A percentile compares a stretch with the other conserved stretches of the same genome.
Conservation (phyloP, 2,797 vertebrate genomes). For the Cercopithecus petaurista region DNA sequence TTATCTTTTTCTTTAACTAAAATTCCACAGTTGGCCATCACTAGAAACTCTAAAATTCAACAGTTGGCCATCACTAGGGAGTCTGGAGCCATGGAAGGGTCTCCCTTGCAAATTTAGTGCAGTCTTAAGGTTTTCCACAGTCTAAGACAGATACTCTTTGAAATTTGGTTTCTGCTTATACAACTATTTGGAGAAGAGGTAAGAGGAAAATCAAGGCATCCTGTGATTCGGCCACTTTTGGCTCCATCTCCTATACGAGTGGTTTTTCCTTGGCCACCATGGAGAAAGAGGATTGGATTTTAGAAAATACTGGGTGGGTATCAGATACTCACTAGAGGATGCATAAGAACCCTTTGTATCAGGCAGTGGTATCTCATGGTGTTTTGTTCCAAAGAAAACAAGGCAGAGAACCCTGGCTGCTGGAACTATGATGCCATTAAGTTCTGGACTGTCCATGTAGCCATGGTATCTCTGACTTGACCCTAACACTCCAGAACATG, state of each 20-base stretch:
- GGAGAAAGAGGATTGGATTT: background rate
- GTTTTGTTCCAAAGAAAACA: background rate
- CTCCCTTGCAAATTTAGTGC: background rate
- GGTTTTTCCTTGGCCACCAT: background rate
- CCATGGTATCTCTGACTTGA: background rate
- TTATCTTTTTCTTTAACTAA: too few relatives aligned
- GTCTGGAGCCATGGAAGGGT: background rate
- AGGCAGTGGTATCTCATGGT: background rate
- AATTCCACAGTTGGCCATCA: background rate
- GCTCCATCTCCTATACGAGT: background rate
- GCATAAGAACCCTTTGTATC: background rate
- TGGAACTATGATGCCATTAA: background rate
- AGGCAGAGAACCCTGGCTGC: background rate
- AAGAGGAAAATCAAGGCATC: background rate
- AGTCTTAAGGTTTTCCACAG: background rate
- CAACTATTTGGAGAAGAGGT: background rate
- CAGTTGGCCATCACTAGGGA: background rate
- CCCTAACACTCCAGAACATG: background rate
- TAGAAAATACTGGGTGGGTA: background rate
- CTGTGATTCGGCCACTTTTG: background rate
- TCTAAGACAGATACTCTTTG: background rate
- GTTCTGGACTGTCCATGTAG: background rate
- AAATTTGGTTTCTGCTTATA: background rate
- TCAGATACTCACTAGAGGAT: background rate
- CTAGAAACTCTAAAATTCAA: background rate